Base-by-base conservation (phyloP, 2,888 invertebrate genomes). In the Hypolimnas misippus region DNA sequence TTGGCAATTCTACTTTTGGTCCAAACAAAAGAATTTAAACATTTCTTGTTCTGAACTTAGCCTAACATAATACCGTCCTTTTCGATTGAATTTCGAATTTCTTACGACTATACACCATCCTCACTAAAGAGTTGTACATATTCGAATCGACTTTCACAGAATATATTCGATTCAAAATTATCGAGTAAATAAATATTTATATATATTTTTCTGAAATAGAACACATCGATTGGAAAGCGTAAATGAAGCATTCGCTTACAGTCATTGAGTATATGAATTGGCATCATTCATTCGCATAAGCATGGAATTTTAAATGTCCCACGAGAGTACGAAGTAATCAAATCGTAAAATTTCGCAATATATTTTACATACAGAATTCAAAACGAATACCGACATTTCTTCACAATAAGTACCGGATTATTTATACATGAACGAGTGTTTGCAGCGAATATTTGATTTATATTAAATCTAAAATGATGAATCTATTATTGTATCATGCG, bases 251-350 rank as follows among this genome's bases (percentile, higher is more conserved):
- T 78, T 83, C 84, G 82, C 82, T 76, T 68, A 73, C 76, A 77
- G 65, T 77, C 70, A 78, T 77, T 77, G 73, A 78, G 77, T 82
- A 69, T 75, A 78, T 76, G 70, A 80, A 82, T 78, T 78, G 79
- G 69, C 70, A 77, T 78, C 76, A 76, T 79, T 79, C 75, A 81
- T 82, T 86, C 86, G 87, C 86, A 76, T 69, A 66, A 74, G 80
- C 84, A 76, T 67, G 68, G 67, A 75, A 78, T 77, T 68, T 69
- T 64, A 74, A 79, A 55, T 55, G 57, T 61, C 57, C 57, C 52
- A 14, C 10, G 54, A 66, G 38, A 62, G 60, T 62, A 54, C 42
- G 61, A 50, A 53, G 35, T 31, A 61, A 63, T 66, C 46, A 53
- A 57, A 60, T 62, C 52, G 52, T 57, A 63, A 58, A 66, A 62